Conservation (phyloP, 2,113 vertebrate genomes). For the Lophius piscatorius region DNA sequence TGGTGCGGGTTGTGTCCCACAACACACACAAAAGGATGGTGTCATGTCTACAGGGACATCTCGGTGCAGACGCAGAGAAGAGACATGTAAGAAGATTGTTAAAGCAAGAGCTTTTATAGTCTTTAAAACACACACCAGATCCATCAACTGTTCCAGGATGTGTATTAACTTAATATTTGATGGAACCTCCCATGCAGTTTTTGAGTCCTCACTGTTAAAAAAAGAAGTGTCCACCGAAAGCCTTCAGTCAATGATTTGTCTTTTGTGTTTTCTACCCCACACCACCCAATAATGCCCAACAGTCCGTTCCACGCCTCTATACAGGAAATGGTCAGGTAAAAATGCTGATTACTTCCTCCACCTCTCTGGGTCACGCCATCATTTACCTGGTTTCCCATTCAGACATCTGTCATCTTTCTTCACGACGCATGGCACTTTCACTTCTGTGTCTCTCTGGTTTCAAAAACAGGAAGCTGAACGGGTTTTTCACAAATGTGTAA, state of each 20-base stretch:
- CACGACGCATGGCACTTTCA: slow-evolving; percentile 59
- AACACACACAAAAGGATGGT: slow-evolving; percentile 91
- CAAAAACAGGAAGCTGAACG: slow-evolving; percentile 45
- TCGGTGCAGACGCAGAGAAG: slow-evolving; percentile 90
- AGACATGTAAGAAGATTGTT: slow-evolving; percentile 86
- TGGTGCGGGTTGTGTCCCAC: slow-evolving; percentile 91
- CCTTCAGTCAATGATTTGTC: slow-evolving; percentile 49
- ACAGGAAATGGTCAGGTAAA: slow-evolving; percentile 82
- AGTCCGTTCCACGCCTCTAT: slow-evolving; percentile 80
- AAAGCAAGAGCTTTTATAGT: not conserved
- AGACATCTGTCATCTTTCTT: slow-evolving; percentile 53
- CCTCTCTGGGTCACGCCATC: slow-evolving; percentile 38
- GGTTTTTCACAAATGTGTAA: slow-evolving; percentile 17
- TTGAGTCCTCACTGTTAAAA: not conserved
- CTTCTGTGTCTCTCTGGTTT: slow-evolving; percentile 32
- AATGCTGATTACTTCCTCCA: slow-evolving; percentile 37
- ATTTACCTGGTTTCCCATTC: slow-evolving; percentile 52
- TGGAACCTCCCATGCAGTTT: not conserved
- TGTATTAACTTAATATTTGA: not conserved
- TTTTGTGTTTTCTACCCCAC: slow-evolving; percentile 58
- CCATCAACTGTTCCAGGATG: not conserved
- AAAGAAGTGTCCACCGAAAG: slow-evolving; percentile 15
- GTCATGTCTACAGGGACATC: slow-evolving; percentile 92
- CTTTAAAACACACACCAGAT: not conserved
- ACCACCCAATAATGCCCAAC: slow-evolving; percentile 56